A percentile compares a stretch with the other conserved stretches of the same genome.
Conservation (phyloP, 2,888 invertebrate genomes). For the Polydrusus pterygomalis region DNA sequence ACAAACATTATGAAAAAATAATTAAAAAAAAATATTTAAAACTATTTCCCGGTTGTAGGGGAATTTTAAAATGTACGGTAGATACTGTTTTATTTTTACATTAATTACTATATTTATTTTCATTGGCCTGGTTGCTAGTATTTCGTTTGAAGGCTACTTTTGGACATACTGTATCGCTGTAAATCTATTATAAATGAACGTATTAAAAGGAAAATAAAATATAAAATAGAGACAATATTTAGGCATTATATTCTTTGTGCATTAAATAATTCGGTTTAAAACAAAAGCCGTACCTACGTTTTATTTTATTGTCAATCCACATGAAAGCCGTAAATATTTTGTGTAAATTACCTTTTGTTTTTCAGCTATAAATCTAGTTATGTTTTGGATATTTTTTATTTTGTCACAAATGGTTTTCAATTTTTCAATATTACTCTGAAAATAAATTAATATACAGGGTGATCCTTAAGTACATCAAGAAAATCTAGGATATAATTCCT, state of each 20-base stretch:
- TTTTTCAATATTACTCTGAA: not conserved
- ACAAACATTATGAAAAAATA: too few species aligned
- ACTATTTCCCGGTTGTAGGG: too few species aligned
- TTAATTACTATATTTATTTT: too few species aligned
- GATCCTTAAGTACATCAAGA: too few species aligned
- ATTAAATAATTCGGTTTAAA: not conserved
- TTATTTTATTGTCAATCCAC: slow-evolving; percentile 1
- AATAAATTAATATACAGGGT: not conserved
- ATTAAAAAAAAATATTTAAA: too few species aligned
- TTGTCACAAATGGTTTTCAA: not conserved
- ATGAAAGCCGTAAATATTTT: not conserved
- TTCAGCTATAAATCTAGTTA: not conserved
- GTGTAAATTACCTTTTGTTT: slow-evolving; percentile 12
- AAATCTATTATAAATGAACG: too few species aligned
- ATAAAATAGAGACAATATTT: not conserved
- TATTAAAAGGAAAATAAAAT: not conserved
- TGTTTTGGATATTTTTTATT: not conserved
- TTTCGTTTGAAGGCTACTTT: too few species aligned
- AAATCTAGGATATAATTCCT: too few species aligned
- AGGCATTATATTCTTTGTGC: not conserved
- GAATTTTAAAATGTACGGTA: too few species aligned
- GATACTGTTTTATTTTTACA: too few species aligned
- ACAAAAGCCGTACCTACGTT: not conserved
- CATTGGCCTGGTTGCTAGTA: too few species aligned
- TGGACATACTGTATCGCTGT: too few species aligned